A percentile compares a stretch with the other conserved stretches of the same genome.
phyloP scores from a whole-genome alignment of 2,888 invertebrate species.

The Ectemnius cavifrons region DNA sequence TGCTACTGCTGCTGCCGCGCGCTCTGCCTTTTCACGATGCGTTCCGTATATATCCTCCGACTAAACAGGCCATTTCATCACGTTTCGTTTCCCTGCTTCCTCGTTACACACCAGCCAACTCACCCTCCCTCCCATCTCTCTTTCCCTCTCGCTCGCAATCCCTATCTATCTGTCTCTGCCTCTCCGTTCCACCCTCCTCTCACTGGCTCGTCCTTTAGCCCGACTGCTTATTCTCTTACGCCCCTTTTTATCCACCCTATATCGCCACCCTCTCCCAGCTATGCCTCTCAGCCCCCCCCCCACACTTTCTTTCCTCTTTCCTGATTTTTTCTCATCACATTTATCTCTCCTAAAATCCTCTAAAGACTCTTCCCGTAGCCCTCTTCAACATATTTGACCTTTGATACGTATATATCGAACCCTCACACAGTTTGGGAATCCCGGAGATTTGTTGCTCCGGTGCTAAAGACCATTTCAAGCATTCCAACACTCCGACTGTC shows the following conservation, averaged over 20 bases:
- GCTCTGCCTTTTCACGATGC: constrained; percentile 58
- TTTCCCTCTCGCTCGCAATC: background rate
- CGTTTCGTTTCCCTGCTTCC: constrained; percentile 48
- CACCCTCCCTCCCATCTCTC: constrained; percentile 21
- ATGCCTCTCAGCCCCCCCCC: constrained; percentile 4
- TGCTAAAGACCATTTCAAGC: too few species aligned
- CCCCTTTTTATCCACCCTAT: constrained; percentile 15
- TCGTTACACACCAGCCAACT: constrained; percentile 34
- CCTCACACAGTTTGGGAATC: too few species aligned
- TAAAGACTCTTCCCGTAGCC: constrained; percentile 19
- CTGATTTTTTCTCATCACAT: background rate
- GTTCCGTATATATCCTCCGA: constrained; percentile 44
- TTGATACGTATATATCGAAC: too few species aligned
- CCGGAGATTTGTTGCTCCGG: too few species aligned
- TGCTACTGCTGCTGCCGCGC: background rate
- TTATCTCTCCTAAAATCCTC: too few species aligned
- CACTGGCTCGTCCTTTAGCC: background rate
- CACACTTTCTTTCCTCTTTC: constrained; percentile 9
- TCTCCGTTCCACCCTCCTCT: background rate
- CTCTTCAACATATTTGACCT: too few species aligned
- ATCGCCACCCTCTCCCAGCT: too few species aligned
- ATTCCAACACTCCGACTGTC: too few species aligned
- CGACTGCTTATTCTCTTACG: constrained; percentile 14
- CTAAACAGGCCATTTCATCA: constrained; percentile 63
- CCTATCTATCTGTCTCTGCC: background rate